Evolutionary conservation across 2,113 vertebrate genomes (phyloP), one percentile per base, ranked within the genome.

Genomic region (Monopterus albus): DNA sequence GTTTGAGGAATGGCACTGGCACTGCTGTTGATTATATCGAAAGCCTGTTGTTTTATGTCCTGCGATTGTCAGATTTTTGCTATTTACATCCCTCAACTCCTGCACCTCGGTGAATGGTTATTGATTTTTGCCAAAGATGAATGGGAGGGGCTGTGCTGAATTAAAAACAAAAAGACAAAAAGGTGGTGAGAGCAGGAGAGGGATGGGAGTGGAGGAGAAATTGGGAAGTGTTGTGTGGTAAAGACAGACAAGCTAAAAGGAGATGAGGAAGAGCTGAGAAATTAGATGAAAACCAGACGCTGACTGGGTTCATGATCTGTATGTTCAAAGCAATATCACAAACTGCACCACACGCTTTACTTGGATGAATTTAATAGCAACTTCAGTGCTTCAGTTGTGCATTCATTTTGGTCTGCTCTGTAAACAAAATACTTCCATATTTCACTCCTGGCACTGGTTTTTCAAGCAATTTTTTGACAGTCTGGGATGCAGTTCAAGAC

Each of bases 31-130:
- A 92, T 91, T 90, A 87, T 91, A 90, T 90, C 65, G 86, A 89
- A 78, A 81, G 86, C 74, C 76, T 40, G 69, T 89, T 91, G 89
- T 90, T 91, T 91, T 91, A 91, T 91, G 86, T 91, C 88, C 84
- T 73, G 80, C 71, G 72, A 87, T 84, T 88, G 90, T 91, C 90
- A 89, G 81, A 89, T 87, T 91, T 87, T 76, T 79, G 84, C 89
- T 90, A 91, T 92, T 91, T 91, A 90, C 88, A 91, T 91, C 86
- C 84, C 68, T 89, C 84, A 77, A 77, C 71, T 74, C 51, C 74
- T 1, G 51, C 76, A 56, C 33, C 50, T 68, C 75, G 11, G 66
- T 11, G 70, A 89, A 88, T 89, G 84, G 79, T 52, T 91, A 92
- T 91, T 82, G 90, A 92, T 92, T 79, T 31, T 69, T 31, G 58